phyloP scores from a whole-genome alignment of 2,797 vertebrate genomes.

The Epinephelus malabaricus region DNA sequence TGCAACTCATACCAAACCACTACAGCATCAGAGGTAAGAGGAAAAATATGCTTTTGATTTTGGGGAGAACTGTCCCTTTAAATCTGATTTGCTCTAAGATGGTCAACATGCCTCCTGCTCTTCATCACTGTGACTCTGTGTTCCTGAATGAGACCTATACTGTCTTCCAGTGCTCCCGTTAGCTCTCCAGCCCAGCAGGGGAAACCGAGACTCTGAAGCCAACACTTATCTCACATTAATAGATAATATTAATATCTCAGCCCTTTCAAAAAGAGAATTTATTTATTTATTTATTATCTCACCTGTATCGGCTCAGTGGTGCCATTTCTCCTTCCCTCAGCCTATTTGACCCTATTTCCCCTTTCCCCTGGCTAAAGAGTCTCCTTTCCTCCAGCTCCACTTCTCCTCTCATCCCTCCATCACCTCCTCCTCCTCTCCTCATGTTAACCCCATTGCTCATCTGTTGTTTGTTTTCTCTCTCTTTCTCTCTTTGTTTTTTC shows the following conservation, averaged over 20 bases:
- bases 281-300: not conserved
- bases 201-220: conserved; percentile 85
- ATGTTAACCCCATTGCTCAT: conserved; percentile 86
- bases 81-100: no score
- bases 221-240: not conserved
- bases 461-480: conserved; percentile 87
- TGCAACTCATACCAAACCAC: no score
- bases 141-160: not conserved
- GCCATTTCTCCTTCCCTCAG: not conserved
- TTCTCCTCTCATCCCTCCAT: conserved; percentile 72
- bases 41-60: no score
- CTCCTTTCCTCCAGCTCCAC: conserved; percentile 59
- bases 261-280: not conserved
- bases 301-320: not conserved
- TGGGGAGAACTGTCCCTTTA: no score
- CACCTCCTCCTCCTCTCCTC: conserved; percentile 70
- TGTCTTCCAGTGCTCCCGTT: conserved; percentile 50
- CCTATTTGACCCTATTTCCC: not conserved
- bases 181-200: conserved; percentile 77
- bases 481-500: conserved; percentile 72
- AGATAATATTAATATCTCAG: not conserved
- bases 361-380: conserved; percentile 21
- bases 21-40: no score
- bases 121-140: not conserved
- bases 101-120: no score